Evolutionary conservation across 2,113 vertebrate genomes (phyloP).

Genomic region (Eleginops maclovinus): DNA sequence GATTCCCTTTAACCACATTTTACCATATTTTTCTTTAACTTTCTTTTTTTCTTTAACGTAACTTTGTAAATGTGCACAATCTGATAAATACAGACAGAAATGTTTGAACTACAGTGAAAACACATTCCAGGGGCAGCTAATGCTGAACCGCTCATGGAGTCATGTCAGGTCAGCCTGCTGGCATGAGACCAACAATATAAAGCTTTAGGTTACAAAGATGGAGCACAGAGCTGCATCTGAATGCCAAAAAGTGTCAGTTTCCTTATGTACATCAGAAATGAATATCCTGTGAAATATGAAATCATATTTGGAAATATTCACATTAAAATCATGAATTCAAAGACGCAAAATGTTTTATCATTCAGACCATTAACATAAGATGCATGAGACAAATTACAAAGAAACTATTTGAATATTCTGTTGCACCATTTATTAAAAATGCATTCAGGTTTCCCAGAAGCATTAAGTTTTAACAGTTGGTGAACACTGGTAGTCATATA

Average conservation of each 20-base stretch:
- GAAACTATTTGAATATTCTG: conserved; percentile 43
- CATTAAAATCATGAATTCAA: background rate
- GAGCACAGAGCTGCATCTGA: background rate
- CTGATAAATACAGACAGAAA: conserved; percentile 49
- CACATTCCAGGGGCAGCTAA: conserved; percentile 66
- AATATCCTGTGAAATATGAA: conserved; percentile 10
- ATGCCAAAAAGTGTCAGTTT: background rate
- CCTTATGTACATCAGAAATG: conserved; percentile 14
- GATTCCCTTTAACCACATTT: background rate
- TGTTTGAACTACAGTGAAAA: conserved; percentile 39
- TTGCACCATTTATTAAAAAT: conserved; percentile 35
- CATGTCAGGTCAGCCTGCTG: conserved; percentile 73
- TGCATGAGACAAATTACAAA: conserved; percentile 19
- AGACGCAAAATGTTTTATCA: background rate
- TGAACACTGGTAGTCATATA: conserved; percentile 55
- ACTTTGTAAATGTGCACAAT: conserved; percentile 27
- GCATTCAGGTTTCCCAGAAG: conserved; percentile 55
- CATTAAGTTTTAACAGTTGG: conserved; percentile 25
- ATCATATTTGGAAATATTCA: background rate
- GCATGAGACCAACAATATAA: conserved; percentile 58
- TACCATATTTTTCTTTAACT: too few species aligned
- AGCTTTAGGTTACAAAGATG: conserved; percentile 50
- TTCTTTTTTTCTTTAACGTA: background rate
- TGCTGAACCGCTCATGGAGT: conserved; percentile 55
- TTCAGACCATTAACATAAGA: conserved; percentile 2